phyloP scores from a whole-genome alignment of 1,140 invertebrate species.

The Aphidius gifuensis region DNA sequence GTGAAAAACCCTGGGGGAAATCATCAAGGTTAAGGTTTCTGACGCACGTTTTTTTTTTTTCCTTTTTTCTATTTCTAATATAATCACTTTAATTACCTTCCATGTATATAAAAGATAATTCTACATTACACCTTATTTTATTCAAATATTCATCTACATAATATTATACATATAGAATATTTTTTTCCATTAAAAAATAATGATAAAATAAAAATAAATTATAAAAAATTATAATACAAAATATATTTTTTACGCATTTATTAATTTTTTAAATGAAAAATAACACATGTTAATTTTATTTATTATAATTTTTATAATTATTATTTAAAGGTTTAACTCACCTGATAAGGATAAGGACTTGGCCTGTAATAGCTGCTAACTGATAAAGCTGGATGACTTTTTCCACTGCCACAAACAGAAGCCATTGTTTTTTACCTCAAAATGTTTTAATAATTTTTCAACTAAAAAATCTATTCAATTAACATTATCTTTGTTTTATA shows the following conservation, averaged over 20 bases:
- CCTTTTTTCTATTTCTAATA: conserved; percentile 2
- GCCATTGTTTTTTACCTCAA: conserved; percentile 38
- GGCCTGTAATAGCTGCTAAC: conserved; percentile 48
- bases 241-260: too few relatives aligned
- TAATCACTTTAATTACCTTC: conserved; percentile 10
- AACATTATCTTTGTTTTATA: not conserved
- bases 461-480: not conserved
- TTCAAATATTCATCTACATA: not conserved
- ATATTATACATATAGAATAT: too few relatives aligned
- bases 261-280: too few relatives aligned
- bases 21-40: conserved; percentile 12
- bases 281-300: too few relatives aligned
- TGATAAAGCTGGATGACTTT: conserved; percentile 48
- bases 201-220: not conserved
- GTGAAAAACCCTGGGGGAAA: not conserved
- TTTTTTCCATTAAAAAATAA: too few relatives aligned
- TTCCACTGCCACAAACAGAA: conserved; percentile 52
- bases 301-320: too few relatives aligned
- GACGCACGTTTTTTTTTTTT: not conserved
- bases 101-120: not conserved
- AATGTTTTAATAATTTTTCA: not conserved
- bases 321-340: conserved; percentile 29
- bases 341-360: conserved; percentile 51
- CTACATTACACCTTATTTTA: not conserved
- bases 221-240: not conserved